Evolutionary conservation across 2,888 invertebrate species (phyloP).

Genomic region (Ophion obscuratus): DNA sequence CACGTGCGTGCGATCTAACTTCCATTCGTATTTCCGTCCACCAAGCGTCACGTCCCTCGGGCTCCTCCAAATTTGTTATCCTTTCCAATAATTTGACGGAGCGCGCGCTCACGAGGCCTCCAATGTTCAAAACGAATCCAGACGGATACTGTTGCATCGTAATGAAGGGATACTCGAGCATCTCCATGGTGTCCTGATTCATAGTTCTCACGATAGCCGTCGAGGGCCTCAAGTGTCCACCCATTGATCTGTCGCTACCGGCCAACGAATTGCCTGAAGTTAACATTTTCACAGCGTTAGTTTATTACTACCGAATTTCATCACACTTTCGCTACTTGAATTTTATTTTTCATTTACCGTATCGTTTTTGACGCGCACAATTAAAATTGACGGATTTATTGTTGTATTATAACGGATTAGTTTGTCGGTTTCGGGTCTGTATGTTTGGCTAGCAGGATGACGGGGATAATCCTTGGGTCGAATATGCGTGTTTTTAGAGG

Average conservation of each 20-base stretch:
- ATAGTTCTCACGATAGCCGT: constrained; percentile 87
- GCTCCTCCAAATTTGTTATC: constrained; percentile 94
- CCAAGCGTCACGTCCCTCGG: constrained; percentile 96
- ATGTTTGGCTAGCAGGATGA: background rate
- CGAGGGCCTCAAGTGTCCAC: constrained; percentile 85
- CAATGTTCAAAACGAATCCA: constrained; percentile 95
- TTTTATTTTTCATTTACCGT: background rate
- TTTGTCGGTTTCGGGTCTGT: background rate
- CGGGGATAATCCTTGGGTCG: background rate
- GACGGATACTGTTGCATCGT: constrained; percentile 96
- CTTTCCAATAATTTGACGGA: constrained; percentile 93
- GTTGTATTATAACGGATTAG: background rate
- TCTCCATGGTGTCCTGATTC: constrained; percentile 92
- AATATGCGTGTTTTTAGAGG: background rate
- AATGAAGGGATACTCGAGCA: constrained; percentile 97
- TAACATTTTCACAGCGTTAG: constrained; percentile 18
- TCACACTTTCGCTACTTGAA: background rate
- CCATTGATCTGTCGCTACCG: constrained; percentile 87
- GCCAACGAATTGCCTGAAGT: constrained; percentile 90
- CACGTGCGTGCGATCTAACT: constrained; percentile 96
- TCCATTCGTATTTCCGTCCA: constrained; percentile 98
- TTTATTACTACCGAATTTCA: background rate
- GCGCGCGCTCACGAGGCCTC: constrained; percentile 93
- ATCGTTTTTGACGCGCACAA: background rate
- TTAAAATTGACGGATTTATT: background rate